These are phyloP conservation scores for Spea bombifrons DNA, from an alignment of 2,113 vertebrate genomes.

Conservation along the genomic window DNA sequence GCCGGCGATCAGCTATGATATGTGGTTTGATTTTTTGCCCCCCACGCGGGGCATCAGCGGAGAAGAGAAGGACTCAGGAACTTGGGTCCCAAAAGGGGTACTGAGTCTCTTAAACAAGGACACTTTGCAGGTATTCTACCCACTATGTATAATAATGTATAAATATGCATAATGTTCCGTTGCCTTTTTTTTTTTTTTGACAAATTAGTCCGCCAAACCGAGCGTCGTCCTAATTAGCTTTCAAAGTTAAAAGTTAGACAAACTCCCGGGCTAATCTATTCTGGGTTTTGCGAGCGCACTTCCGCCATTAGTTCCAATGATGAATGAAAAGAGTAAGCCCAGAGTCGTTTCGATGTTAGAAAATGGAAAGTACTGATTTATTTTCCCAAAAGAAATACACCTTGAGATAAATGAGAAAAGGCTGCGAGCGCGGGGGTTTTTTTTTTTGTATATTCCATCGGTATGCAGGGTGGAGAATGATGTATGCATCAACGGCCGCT, in stretches of 20 bases:
- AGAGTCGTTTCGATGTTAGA: background rate
- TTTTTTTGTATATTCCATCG: background rate
- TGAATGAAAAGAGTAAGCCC: background rate
- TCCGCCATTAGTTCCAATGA: background rate
- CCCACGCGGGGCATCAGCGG: too few relatives aligned
- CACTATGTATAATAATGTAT: too few relatives aligned
- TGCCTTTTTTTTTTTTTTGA: too few relatives aligned
- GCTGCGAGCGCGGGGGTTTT: background rate
- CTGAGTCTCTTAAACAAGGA: too few relatives aligned
- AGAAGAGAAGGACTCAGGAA: too few relatives aligned
- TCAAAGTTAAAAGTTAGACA: background rate
- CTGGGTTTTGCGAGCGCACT: background rate
- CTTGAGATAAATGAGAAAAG: background rate
- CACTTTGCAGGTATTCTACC: too few relatives aligned
- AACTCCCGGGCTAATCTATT: background rate
- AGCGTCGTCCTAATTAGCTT: background rate
- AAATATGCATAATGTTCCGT: too few relatives aligned
- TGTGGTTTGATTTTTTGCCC: too few relatives aligned
- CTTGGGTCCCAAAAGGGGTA: too few relatives aligned
- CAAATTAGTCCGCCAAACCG: too few relatives aligned
- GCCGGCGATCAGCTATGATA: too few relatives aligned
- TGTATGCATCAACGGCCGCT: slow-evolving; percentile 6
- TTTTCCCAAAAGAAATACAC: background rate
- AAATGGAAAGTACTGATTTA: background rate
- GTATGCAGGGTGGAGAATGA: background rate